Conservation (phyloP, 2,888 invertebrate species). For the Brenthis daphne region DNA sequence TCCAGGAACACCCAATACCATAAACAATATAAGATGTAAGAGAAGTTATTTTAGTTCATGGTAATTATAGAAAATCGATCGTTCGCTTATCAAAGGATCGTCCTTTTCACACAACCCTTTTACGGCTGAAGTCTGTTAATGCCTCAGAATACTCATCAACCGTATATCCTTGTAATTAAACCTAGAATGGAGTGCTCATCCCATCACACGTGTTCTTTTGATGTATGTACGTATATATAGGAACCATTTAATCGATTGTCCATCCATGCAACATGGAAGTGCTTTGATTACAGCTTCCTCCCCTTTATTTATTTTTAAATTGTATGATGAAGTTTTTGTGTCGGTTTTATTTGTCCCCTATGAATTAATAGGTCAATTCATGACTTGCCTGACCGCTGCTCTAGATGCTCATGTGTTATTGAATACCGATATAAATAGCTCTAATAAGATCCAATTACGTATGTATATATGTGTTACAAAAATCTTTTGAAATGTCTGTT, state of each 20-base stretch:
- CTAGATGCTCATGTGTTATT: slow-evolving; percentile 12
- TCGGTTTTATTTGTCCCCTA: slow-evolving; percentile 48
- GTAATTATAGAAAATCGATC: background rate
- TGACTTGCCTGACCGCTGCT: slow-evolving; percentile 26
- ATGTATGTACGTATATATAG: slow-evolving; percentile 47
- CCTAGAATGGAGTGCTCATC: slow-evolving; percentile 31
- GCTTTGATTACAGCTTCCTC: slow-evolving; percentile 76
- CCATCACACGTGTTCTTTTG: slow-evolving; percentile 44
- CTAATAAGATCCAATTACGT: slow-evolving; percentile 3
- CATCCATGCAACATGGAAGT: slow-evolving; percentile 67
- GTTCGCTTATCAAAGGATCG: slow-evolving; percentile 6
- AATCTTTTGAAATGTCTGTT: background rate
- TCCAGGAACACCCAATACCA: too few relatives aligned
- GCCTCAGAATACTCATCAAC: slow-evolving; percentile 36
- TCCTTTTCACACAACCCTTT: background rate
- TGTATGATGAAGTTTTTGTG: slow-evolving; percentile 56
- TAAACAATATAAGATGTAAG: background rate
- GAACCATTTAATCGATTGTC: slow-evolving; percentile 71
- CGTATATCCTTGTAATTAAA: slow-evolving; percentile 36
- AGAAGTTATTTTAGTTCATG: background rate
- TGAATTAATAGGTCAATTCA: slow-evolving; percentile 52
- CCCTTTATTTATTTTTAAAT: slow-evolving; percentile 72
- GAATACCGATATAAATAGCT: slow-evolving; percentile 8
- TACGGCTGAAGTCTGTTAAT: background rate
- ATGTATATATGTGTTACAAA: background rate